Percentiles rank a stretch among this genome's conserved stretches.
These are phyloP conservation scores for Amphipoea lucens DNA, from an alignment of 2,888 invertebrate genomes.

Conservation along the genomic window DNA sequence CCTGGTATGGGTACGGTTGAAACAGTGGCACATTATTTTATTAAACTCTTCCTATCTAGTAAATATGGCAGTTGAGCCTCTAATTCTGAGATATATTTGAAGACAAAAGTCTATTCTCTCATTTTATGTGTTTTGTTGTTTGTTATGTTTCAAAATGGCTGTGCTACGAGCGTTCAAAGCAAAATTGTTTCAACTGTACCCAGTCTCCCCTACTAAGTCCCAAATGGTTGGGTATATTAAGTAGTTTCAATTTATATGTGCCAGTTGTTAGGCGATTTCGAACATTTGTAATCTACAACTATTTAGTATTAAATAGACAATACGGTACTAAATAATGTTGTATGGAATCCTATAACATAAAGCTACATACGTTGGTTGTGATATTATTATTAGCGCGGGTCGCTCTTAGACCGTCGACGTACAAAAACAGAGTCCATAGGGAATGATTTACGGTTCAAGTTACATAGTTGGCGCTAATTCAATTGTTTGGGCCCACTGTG, in stretches of 20 bases:
- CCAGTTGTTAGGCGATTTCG: not conserved
- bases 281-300: not conserved
- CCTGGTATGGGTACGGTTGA: no score
- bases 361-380: not conserved
- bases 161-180: no score
- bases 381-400: constrained; percentile 13
- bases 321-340: not conserved
- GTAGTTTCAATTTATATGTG: not conserved
- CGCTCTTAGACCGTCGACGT: not conserved
- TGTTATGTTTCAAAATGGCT: no score
- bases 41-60: no score
- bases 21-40: no score
- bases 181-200: no score
- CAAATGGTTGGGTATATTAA: not conserved
- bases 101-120: no score
- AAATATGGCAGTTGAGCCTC: no score
- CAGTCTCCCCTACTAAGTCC: no score
- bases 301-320: no score
- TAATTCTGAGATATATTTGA: no score
- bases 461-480: constrained; percentile 52
- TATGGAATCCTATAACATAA: not conserved
- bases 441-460: constrained; percentile 52
- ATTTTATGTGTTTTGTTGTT: no score
- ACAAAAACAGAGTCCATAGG: constrained; percentile 45
- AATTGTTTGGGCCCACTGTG: constrained; percentile 32